Evolutionary conservation across 2,113 vertebrate species (phyloP), one percentile per base, ranked within the genome.

Genomic region (Tragelaphus buxtoni): DNA sequence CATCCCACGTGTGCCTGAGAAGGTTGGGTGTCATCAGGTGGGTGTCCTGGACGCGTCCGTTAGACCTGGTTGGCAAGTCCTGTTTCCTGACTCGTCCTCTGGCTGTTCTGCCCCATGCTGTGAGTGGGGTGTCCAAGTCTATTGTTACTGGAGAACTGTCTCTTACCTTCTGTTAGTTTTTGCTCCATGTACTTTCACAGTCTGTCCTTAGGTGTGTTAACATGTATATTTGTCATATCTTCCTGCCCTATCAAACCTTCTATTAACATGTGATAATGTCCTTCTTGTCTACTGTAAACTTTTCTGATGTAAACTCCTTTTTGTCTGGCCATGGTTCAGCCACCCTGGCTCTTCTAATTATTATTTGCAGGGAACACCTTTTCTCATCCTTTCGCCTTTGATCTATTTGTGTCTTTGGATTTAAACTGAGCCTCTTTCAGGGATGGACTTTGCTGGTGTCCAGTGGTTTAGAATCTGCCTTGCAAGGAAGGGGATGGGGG

Each of bases 41-140:
- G 55, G 39, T 24, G 32, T 35, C 3, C 55, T 32, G 26, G 42
- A 0, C 17, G 7, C 4, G 10, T 3, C 56, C 1, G 56, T 20
- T 7, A 22, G 4, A 2, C n/a, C 42, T 49, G 58, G 18, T 4
- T 8, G 56, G 10, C 7, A 1, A 0, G 39, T 30, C 56, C 82
- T 22, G 0, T 32, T 32, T 8, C 17, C 83, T n/a, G 1, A 13
- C 83, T 65, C 2, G 4, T n/a, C 58, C 42, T 47, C 74, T 30
- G 74, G 4, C 5, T 9, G 39, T 28, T 45, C 72, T 8, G 2
- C 2, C 24, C 24, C 0, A 4, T 14, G 2, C 24, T 45, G 0
- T 45, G 42, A 45, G 72, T 28, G 42, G 7, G 72, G 72, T 76
- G 4, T 30, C 28, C 39, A 16, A 5, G 24, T 47, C 24, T 45